Evolutionary conservation across 2,888 invertebrate species (phyloP).

Genomic region (Actias luna): DNA sequence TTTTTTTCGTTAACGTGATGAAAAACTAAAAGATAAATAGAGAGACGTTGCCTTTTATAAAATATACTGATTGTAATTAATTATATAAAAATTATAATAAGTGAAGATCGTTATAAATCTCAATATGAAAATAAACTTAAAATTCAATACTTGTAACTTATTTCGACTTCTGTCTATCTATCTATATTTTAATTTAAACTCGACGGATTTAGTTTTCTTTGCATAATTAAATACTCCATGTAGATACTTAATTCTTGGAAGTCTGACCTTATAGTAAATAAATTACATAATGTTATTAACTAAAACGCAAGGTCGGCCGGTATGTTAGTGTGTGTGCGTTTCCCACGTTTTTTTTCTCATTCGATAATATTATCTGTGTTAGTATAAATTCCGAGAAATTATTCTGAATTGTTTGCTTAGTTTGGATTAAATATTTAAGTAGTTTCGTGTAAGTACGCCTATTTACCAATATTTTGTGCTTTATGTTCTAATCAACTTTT

Average conservation of each 20-base stretch:
- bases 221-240: neutral
- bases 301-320: slow-evolving; percentile 24
- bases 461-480: no score
- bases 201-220: neutral
- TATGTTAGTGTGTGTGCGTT: slow-evolving; percentile 30
- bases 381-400: neutral
- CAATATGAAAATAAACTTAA: neutral
- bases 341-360: slow-evolving; percentile 47
- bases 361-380: neutral
- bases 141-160: neutral
- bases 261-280: slow-evolving; percentile 23
- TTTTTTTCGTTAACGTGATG: no score
- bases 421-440: neutral
- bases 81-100: no score
- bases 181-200: neutral
- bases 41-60: no score
- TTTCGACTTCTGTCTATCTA: neutral
- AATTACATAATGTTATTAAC: slow-evolving; percentile 25
- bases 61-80: no score
- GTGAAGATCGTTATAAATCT: neutral
- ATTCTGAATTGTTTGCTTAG: neutral
- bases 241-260: slow-evolving; percentile 1
- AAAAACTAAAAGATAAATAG: no score
- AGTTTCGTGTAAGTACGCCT: neutral
- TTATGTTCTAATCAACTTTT: no score